Evolutionary conservation across 2,888 invertebrate species (phyloP).

Genomic region (Pterostichus madidus): DNA sequence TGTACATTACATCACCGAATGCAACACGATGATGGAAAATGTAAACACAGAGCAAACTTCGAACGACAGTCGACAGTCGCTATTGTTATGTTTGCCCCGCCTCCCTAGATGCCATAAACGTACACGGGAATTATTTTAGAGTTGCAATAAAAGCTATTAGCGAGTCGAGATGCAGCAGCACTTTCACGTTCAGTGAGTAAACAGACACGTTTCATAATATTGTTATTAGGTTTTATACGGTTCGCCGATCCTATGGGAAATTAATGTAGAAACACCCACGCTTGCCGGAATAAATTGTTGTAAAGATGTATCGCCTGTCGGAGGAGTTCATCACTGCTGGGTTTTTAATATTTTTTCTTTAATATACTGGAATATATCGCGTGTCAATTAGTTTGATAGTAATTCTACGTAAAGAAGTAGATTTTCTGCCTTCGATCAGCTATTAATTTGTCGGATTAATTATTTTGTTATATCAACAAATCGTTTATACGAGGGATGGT

Average conservation of each 20-base stretch:
- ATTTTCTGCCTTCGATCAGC: no score
- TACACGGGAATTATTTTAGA: slow-evolving; percentile 66
- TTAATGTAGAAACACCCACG: slow-evolving; percentile 23
- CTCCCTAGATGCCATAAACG: slow-evolving; percentile 52
- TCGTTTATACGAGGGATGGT: no score
- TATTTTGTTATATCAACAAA: no score
- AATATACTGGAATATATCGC: no score
- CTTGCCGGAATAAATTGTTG: slow-evolving; percentile 1
- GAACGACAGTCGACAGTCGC: slow-evolving; percentile 32
- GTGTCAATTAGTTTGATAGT: no score
- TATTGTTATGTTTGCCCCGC: slow-evolving; percentile 32
- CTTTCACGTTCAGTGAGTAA: slow-evolving; percentile 61
- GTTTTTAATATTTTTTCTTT: no score
- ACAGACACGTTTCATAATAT: slow-evolving; percentile 58
- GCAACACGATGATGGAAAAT: slow-evolving; percentile 24
- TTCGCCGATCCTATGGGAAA: slow-evolving; percentile 48
- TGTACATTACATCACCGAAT: slow-evolving; percentile 5
- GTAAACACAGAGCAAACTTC: slow-evolving; percentile 45
- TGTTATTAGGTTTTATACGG: slow-evolving; percentile 50
- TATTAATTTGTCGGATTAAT: no score
- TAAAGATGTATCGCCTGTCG: slow-evolving; percentile 5
- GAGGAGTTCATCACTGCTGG: neutral
- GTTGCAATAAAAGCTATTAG: slow-evolving; percentile 66
- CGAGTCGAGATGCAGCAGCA: slow-evolving; percentile 40
- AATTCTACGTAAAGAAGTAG: no score